A percentile compares a stretch with the other conserved stretches of the same genome.
Conservation (phyloP, 2,113 vertebrate species). For the Xerus inauris region DNA sequence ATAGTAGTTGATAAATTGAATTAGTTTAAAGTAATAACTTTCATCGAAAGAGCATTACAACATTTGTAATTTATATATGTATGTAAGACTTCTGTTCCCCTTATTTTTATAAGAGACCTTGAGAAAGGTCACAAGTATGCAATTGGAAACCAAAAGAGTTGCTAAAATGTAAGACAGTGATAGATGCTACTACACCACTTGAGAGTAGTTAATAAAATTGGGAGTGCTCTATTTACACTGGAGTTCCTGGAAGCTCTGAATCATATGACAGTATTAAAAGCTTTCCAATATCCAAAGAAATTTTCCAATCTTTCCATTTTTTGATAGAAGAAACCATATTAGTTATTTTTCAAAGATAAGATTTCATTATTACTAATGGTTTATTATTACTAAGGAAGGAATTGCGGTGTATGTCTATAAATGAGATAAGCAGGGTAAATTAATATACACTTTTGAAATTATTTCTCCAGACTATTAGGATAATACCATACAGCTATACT, state of each 20-base stretch:
- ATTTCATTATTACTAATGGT: neutral
- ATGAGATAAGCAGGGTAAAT: neutral
- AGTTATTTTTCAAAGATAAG: neutral
- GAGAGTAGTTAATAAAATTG: neutral
- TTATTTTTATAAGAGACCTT: conserved; percentile 7
- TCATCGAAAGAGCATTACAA: neutral
- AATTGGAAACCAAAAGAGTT: neutral
- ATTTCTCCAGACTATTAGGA: neutral
- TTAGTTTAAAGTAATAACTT: neutral
- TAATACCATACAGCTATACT: neutral
- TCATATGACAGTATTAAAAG: neutral
- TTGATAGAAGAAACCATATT: neutral
- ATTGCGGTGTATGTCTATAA: neutral
- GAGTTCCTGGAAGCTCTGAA: neutral
- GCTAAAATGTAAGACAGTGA: neutral
- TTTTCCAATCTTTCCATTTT: neutral
- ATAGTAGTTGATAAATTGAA: neutral
- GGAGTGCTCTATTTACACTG: neutral
- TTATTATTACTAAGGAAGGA: neutral
- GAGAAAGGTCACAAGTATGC: neutral
- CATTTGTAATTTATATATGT: neutral
- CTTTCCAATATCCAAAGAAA: neutral
- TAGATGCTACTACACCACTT: neutral
- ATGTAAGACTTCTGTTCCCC: neutral
- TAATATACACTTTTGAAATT: neutral